phyloP scores from a whole-genome alignment of 2,797 vertebrate species.

The Melanotaenia parkinsoni region DNA sequence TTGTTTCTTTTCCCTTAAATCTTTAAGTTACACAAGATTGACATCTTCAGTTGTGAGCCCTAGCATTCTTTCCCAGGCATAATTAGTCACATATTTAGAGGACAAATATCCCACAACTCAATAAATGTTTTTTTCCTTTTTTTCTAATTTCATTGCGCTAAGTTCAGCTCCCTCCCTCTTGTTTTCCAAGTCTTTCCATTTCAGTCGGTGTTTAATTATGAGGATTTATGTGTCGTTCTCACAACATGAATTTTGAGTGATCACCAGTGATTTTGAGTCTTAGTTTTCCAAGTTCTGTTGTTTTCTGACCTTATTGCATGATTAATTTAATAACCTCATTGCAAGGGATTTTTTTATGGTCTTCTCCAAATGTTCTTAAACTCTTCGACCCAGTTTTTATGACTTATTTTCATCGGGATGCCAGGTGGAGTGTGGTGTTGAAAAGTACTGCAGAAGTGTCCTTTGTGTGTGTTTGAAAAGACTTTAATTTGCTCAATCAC shows the following conservation, averaged over 20 bases:
- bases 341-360: too few species aligned
- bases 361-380: not conserved
- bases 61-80: conserved; percentile 29
- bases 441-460: conserved; percentile 31
- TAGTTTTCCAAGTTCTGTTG: conserved; percentile 15
- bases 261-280: conserved; percentile 11
- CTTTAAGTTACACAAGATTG: conserved; percentile 23
- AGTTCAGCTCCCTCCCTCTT: conserved; percentile 10
- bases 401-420: conserved; percentile 8
- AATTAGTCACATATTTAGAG: conserved; percentile 53
- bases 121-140: conserved; percentile 51
- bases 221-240: conserved; percentile 27
- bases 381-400: conserved; percentile 4
- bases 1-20: conserved; percentile 16
- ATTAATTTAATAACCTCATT: not conserved
- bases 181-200: conserved; percentile 46
- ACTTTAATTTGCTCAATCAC: conserved; percentile 61
- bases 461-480: conserved; percentile 47
- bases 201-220: conserved; percentile 33
- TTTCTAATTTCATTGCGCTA: conserved; percentile 43
- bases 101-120: conserved; percentile 31
- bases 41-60: conserved; percentile 17
- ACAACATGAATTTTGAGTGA: not conserved
- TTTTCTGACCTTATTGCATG: conserved; percentile 27
- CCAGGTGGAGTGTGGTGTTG: conserved; percentile 15